A percentile compares a stretch with the other conserved stretches of the same genome.
These are phyloP conservation scores for Apocheima hispidaria DNA, from an alignment of 2,888 invertebrate genomes.

Conservation along the genomic window DNA sequence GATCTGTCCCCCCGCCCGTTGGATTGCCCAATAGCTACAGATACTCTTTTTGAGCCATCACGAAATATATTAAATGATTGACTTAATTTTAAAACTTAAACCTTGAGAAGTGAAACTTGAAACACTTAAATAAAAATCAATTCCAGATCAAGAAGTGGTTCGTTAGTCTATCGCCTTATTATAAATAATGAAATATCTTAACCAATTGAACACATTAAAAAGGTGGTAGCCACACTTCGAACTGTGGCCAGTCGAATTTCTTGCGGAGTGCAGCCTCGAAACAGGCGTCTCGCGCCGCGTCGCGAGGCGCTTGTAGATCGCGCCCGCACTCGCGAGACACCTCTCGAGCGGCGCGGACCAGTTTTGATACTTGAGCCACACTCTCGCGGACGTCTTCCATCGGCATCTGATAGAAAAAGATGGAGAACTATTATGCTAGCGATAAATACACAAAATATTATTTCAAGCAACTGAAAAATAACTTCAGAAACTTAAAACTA, in stretches of 20 bases:
- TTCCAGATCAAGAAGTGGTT: no score
- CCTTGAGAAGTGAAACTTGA: no score
- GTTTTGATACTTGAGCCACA: slow-evolving; percentile 76
- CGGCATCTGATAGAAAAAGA: slow-evolving; percentile 48
- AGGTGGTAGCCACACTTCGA: slow-evolving; percentile 86
- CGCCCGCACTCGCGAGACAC: slow-evolving; percentile 70
- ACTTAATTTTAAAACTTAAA: no score
- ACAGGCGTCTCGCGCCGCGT: slow-evolving; percentile 75
- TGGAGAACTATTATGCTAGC: no score
- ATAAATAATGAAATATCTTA: not conserved
- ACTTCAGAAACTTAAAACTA: no score
- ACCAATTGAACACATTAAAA: slow-evolving; percentile 74
- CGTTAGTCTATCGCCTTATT: slow-evolving; percentile 11
- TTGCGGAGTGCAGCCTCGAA: slow-evolving; percentile 81
- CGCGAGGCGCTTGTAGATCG: slow-evolving; percentile 70
- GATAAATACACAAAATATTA: no score
- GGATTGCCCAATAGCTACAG: no score
- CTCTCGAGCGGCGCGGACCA: slow-evolving; percentile 75
- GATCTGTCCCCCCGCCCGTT: no score
- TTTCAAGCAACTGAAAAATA: no score
- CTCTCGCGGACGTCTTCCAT: slow-evolving; percentile 79
- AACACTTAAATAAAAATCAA: no score
- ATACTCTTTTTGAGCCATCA: no score
- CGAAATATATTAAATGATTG: no score
- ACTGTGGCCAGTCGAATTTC: slow-evolving; percentile 82